Evolutionary conservation across 1,140 invertebrate species (phyloP), one percentile per base, ranked within the genome.

Genomic region (Drosophila sturtevanti): DNA sequence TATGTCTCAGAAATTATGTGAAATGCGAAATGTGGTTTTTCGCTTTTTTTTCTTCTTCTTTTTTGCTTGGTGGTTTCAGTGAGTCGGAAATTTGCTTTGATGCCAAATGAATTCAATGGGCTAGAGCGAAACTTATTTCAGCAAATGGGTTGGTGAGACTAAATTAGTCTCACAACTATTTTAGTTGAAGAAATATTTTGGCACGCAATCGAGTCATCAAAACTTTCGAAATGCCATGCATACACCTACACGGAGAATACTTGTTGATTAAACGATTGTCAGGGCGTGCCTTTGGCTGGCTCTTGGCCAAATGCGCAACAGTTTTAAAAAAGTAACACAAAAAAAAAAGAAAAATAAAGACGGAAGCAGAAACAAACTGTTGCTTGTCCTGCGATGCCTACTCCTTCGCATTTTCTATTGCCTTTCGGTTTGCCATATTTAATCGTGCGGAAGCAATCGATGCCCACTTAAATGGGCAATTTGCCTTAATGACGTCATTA

Each of bases 381-480:
- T 87, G 81, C 81, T 76, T 48, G 16, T 48, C 41, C 41, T 48
- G 41, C 9, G 18, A 48, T 21, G 41, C 41, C 41, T 18, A 48
- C 41, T 48, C 41, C 41, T 48, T 48, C 18, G 16, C 41, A 18
- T 22, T 66, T 60, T 21, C 60, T 41, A 41, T 41, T 60, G 52
- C 27, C 5, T 31, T 31, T 31, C 14, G 18, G 58, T 63, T 86
- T 81, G 78, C 70, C 81, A 86, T 87, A 86, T 64, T 80, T 80
- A 89, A 87, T 89, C 85, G 84, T 89, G 85, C 84, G 84, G 84
- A 87, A 87, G 79, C 84, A 89, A 87, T 87, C 84, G 84, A 77
- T 72, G 70, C 48, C 76, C 16, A 61, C 66, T 87, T 70, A 71
- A 89, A 87, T 87, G 55, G 82, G 84, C 79, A 84, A 87, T 87